phyloP scores from a whole-genome alignment of 2,888 invertebrate genomes.

The Dicranocentrus wangi region DNA sequence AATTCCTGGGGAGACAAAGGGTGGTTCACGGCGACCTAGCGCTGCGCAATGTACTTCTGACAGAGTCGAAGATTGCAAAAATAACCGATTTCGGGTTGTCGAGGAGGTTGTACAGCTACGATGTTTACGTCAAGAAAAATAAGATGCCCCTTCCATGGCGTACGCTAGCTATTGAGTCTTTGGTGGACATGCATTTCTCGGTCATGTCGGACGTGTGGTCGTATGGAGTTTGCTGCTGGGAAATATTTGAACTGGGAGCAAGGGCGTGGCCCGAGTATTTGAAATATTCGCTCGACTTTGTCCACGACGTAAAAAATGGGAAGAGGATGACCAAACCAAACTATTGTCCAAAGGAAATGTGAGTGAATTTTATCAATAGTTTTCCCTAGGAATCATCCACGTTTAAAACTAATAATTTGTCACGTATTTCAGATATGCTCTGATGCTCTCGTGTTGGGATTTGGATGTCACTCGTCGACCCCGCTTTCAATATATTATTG shows the following conservation, averaged over 20 bases:
- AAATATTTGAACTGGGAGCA: conserved; percentile 32
- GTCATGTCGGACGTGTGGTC: conserved; percentile 34
- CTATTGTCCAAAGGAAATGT: conserved; percentile 7
- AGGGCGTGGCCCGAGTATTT: conserved; percentile 28
- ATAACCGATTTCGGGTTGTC: conserved; percentile 42
- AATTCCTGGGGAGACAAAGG: conserved; percentile 10
- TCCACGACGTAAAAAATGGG: not conserved
- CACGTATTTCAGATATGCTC: too few relatives aligned
- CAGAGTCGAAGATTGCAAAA: not conserved
- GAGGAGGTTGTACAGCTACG: conserved; percentile 26
- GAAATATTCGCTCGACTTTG: not conserved
- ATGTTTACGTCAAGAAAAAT: conserved; percentile 15
- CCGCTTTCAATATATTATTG: too few relatives aligned
- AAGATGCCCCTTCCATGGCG: conserved; percentile 37
- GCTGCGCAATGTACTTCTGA: conserved; percentile 16
- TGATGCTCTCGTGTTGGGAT: too few relatives aligned
- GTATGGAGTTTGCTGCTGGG: conserved; percentile 36
- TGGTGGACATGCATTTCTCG: conserved; percentile 33
- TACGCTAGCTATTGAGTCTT: conserved; percentile 11
- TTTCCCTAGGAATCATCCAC: too few relatives aligned
- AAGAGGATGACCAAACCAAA: not conserved
- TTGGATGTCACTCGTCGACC: too few relatives aligned
- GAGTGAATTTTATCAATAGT: too few relatives aligned
- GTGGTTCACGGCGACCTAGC: conserved; percentile 42
- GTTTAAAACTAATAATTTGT: too few relatives aligned